These are phyloP conservation scores for Jordanella pulchra DNA, from an alignment of 2,797 vertebrate genomes.

Conservation along the genomic window DNA sequence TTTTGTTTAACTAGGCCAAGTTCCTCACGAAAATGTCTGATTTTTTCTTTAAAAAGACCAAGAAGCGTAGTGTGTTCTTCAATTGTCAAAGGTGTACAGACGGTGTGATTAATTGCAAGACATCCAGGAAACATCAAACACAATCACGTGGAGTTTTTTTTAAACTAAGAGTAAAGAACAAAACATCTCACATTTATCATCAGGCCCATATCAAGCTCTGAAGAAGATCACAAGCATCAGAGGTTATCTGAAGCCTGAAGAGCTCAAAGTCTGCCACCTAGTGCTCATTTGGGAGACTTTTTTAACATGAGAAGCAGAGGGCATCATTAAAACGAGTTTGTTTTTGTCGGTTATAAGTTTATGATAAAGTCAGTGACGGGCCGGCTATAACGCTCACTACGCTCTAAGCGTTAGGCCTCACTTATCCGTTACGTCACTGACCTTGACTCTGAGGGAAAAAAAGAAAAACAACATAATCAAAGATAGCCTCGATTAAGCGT, in stretches of 20 bases:
- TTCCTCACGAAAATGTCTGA: not conserved
- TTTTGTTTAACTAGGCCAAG: no score
- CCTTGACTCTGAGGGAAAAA: no score
- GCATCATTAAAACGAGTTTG: not conserved
- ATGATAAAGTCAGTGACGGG: no score
- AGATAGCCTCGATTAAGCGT: no score
- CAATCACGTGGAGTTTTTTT: slow-evolving; percentile 12
- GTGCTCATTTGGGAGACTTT: slow-evolving; percentile 15
- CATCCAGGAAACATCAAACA: not conserved
- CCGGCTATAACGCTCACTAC: no score
- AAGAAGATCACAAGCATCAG: slow-evolving; percentile 43
- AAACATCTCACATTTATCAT: slow-evolving; percentile 28
- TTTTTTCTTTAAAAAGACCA: not conserved
- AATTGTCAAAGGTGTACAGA: not conserved
- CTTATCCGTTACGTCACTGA: no score
- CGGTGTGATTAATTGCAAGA: not conserved
- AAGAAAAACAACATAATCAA: no score
- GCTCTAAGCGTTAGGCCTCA: no score
- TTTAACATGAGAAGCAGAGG: not conserved
- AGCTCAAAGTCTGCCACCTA: slow-evolving; percentile 60
- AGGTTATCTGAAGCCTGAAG: slow-evolving; percentile 6
- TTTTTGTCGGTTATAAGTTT: no score
- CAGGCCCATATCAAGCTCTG: slow-evolving; percentile 46
- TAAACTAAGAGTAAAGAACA: slow-evolving; percentile 23
- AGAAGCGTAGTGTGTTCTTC: not conserved